Evolutionary conservation across 2,888 invertebrate genomes (phyloP).

Genomic region (Drosophila kanekoi): DNA sequence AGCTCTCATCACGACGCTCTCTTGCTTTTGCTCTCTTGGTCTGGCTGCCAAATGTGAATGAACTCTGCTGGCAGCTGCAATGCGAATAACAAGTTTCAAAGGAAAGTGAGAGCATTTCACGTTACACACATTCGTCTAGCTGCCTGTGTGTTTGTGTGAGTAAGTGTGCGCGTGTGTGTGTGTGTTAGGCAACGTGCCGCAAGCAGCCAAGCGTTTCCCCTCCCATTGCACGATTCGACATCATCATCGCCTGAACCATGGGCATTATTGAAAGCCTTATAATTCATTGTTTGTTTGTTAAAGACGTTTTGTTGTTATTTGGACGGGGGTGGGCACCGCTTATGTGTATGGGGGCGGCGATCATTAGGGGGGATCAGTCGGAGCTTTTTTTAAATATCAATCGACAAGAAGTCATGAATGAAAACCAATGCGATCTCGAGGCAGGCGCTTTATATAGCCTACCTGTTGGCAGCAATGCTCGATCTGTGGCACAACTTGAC

Average conservation of each 20-base stretch:
- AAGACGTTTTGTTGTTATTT: conserved; percentile 38
- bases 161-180: conserved; percentile 7
- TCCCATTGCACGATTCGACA: conserved; percentile 26
- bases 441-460: conserved; percentile 36
- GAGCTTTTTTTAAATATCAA: conserved; percentile 24
- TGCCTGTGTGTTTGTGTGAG: conserved; percentile 3
- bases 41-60: conserved; percentile 78
- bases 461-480: conserved; percentile 56
- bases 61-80: conserved; percentile 73
- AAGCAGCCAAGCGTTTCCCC: conserved; percentile 37
- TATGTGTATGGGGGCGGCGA: conserved; percentile 3
- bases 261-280: conserved; percentile 37
- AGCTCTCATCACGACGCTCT: conserved; percentile 34
- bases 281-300: conserved; percentile 46
- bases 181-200: conserved; percentile 46
- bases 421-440: conserved; percentile 16
- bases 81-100: conserved; percentile 84
- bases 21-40: conserved; percentile 39
- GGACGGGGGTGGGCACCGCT: neutral
- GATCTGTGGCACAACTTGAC: conserved; percentile 44
- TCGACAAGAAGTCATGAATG: conserved; percentile 41
- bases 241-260: conserved; percentile 34
- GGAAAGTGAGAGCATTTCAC: conserved; percentile 85
- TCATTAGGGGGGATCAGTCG: conserved; percentile 24
- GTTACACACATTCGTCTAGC: conserved; percentile 45